Evolutionary conservation across 2,888 invertebrate genomes (phyloP), one percentile per base, ranked within the genome.

Genomic region (Chrysolina americana): DNA sequence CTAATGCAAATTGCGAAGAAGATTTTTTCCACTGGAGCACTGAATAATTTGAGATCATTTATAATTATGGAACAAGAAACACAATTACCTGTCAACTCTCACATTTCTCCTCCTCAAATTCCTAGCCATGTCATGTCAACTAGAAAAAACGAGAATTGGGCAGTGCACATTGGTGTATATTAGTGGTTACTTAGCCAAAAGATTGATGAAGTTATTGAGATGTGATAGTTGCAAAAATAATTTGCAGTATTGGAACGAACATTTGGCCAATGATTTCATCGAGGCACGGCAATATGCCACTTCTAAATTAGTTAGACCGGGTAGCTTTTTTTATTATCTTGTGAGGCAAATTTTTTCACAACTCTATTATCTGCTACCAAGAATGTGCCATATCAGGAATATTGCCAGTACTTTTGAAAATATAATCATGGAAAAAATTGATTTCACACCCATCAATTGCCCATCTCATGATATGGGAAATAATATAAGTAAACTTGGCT

Each of bases 1-100:
- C 28, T 11, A 19, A 41, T 28, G 36, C 41, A n/a, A 66, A 66
- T 13, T 66, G 66, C 28, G 66, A 66, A 50, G 36, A 48, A 50
- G 66, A 66, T 36, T 36, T 36, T n/a, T 50, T 69, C 41, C 11
- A 56, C 10, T 15, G 56, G 23, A 23, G 56, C 23, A 56, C 23
- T 56, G 13, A 56, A 56, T 56, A 56, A 56, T 56, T 23, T 36
- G 8, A 4, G 36, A 36, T 36, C 36, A 36, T 36, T 36, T 36
- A 6, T 36, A 36, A 0, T 36, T 36, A 36, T 36, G 36, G 36
- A 36, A 36, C 36, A 36, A 36, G 36, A 36, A 36, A 36, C 36
- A 36, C 36, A 36, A 8, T 36, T 36, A 36, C 36, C 8, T 8
- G 8, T 8, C 36, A 36, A 36, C 36, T 36, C 8, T 8, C 36